Base-by-base conservation (phyloP, 1,140 invertebrate genomes). In the Caerostris darwini region DNA sequence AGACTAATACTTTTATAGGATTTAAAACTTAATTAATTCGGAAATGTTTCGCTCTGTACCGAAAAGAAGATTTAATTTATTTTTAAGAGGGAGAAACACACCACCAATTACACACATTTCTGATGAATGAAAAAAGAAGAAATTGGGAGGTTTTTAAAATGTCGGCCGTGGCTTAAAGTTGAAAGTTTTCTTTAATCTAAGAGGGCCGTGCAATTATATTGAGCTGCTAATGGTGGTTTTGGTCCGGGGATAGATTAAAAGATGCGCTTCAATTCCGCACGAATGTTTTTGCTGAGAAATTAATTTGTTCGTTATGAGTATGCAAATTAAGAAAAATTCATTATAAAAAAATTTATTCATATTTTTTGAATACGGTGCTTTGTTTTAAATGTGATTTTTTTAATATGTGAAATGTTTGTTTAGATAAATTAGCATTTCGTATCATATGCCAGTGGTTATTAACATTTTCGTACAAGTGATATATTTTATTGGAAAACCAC, bases 1-100 rank as follows among this genome's bases (percentile, higher is more conserved):
- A 8, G 34, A 53, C 19, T 77, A 77, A 77, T 77, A 77, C 34
- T 77, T 77, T 77, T 34, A 77, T 77, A 19, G 50, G 19, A 77
- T 77, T 77, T 77, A 53, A 77, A 77, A 7, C 50, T 77, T n/a
- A 77, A 77, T 77, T 77, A 77, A 77, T 77, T 77, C 34, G 19
- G 8, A 50, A 77, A 77, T 77, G 8, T 10, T 12, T 34, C 3
- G 34, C 10, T 77, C 12, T 50, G 50, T 50, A 19, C 7, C 8
- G 34, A 4, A 77, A 61, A 61, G 10, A 34, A 53, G 69, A 8
- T 34, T 19, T 12, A 77, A 77, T 77, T 77, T 77, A 53, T 50
- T 50, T 14, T 12, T 12, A 12, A n/a, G n/a, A n/a, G 8, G 50
- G 69, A 77, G 50, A 77, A 77, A 77, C 69, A 34, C 17, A 12